A percentile compares a stretch with the other conserved stretches of the same genome.
phyloP scores from a whole-genome alignment of 2,113 vertebrate genomes.

The Fulmarus glacialis region DNA sequence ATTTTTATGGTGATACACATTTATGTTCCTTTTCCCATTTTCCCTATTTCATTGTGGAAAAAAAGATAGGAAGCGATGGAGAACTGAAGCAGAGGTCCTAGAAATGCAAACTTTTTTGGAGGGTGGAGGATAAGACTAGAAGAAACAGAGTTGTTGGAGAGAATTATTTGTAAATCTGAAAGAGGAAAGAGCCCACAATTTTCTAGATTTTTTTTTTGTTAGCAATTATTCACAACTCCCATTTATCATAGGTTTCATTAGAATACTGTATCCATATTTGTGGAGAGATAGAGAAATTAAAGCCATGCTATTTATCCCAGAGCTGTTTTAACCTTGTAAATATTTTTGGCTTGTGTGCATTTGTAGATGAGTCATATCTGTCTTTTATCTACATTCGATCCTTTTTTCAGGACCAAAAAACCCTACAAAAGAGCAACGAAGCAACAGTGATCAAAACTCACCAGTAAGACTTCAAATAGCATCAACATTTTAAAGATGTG shows the following conservation, averaged over 20 bases:
- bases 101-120: not conserved
- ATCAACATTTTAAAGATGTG: slow-evolving; percentile 17
- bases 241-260: not conserved
- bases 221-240: not conserved
- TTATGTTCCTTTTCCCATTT: not conserved
- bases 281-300: not conserved
- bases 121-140: not conserved
- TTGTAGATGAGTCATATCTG: not conserved
- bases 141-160: not conserved
- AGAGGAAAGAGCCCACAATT: not conserved
- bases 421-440: not conserved
- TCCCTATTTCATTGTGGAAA: not conserved
- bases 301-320: not conserved
- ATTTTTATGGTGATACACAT: not conserved
- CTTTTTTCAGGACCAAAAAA: not conserved
- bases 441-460: not conserved
- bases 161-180: not conserved
- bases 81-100: not conserved
- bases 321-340: not conserved
- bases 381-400: not conserved
- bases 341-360: not conserved
- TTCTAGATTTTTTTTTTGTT: not conserved
- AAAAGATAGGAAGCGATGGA: not conserved
- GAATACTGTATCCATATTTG: not conserved
- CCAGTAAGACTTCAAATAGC: not conserved